Evolutionary conservation across 2,888 invertebrate species (phyloP), one percentile per base, ranked within the genome.

Genomic region (Rhodophaea formosa): DNA sequence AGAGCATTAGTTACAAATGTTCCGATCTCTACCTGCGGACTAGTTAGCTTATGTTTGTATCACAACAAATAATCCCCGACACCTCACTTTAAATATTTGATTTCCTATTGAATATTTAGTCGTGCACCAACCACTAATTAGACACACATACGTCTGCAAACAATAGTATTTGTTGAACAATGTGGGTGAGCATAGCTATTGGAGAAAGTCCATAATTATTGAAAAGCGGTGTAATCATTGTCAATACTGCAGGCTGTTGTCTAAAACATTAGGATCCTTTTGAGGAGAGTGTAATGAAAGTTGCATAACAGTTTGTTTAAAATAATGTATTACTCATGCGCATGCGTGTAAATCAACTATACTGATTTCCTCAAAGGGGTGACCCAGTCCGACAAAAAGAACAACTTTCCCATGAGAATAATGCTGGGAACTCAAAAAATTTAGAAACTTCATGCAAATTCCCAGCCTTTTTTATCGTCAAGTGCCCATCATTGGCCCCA

Each of bases 131-230:
- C 17, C 15, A 29, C 52, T 35, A 39, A 46, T 32, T 51, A 53
- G 59, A 39, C 42, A 47, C 47, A 32, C 56, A 23, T 30, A 32
- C 49, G 39, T 61, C 61, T 49, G 42, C 60, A 62, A 60, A 64
- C 64, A 64, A 60, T 60, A 45, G 39, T 61, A 57, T 59, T 60
- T 62, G 56, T 30, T 44, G 44, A 53, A 59, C 54, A 56, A 69
- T 67, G 63, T 58, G 56, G 64, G 67, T 61, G 65, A 62, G 59
- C 61, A 56, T 51, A 57, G 55, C 59, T 58, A 64, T 62, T 58
- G 61, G 69, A 59, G 70, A 70, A 70, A 72, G 68, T 65, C 58
- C 49, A 61, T 63, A 61, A 66, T 69, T 65, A 65, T 44, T 54
- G 30, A 44, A 45, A 15, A 23, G 8, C 23, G 17, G 15, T 8